These are phyloP conservation scores for Drosophila nasuta DNA, from an alignment of 1,140 invertebrate species.

Conservation along the genomic window DNA sequence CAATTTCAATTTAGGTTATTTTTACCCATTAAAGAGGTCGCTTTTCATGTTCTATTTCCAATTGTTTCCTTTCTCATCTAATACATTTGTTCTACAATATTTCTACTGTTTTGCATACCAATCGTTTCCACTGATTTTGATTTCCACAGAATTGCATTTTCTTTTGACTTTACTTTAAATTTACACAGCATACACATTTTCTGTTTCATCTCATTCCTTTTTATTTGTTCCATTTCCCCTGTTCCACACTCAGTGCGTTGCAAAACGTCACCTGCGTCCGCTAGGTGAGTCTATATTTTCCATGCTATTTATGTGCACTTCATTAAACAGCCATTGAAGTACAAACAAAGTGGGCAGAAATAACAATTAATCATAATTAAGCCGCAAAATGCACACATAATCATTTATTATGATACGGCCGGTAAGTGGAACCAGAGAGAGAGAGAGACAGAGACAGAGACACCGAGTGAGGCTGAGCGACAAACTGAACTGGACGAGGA, in stretches of 20 bases:
- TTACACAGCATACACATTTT: no score
- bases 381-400: conserved; percentile 53
- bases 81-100: no score
- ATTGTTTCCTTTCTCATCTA: no score
- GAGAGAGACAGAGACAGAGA: conserved; percentile 4
- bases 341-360: conserved; percentile 49
- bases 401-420: conserved; percentile 45
- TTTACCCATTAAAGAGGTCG: no score
- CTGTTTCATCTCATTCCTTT: background rate
- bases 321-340: conserved; percentile 64
- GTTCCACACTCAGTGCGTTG: background rate
- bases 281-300: conserved; percentile 21
- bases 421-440: background rate
- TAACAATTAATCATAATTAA: conserved; percentile 81
- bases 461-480: background rate
- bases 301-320: conserved; percentile 45
- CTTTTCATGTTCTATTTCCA: no score
- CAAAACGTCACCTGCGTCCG: background rate
- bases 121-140: no score
- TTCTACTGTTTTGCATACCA: no score
- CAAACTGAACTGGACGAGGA: conserved; percentile 2
- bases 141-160: no score
- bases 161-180: no score
- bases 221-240: background rate
- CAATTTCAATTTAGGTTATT: no score